A percentile compares a stretch with the other conserved stretches of the same genome.
phyloP scores from a whole-genome alignment of 1,140 invertebrate species.

The Megathymus violae region DNA sequence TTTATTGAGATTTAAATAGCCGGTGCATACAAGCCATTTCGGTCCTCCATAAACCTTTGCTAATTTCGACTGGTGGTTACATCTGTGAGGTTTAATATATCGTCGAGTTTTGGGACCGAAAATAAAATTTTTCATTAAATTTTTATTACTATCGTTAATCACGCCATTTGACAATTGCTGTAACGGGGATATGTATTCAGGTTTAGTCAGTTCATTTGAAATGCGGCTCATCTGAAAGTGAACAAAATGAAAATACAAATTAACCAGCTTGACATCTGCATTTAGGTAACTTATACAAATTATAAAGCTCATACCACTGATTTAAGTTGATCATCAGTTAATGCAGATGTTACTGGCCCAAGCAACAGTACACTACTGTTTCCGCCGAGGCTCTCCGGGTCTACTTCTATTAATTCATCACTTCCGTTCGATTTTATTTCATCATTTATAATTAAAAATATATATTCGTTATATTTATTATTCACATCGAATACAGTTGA shows the following conservation, averaged over 20 bases:
- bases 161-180: conserved; percentile 62
- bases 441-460: conserved; percentile 74
- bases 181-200: conserved; percentile 66
- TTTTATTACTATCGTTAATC: conserved; percentile 51
- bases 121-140: conserved; percentile 60
- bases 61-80: conserved; percentile 70
- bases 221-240: conserved; percentile 68
- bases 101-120: conserved; percentile 63
- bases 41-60: conserved; percentile 68
- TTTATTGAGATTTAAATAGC: conserved; percentile 72
- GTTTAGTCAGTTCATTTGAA: conserved; percentile 66
- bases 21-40: conserved; percentile 75
- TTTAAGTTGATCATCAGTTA: conserved; percentile 64
- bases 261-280: no score
- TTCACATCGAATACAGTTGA: background rate
- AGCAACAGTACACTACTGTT: conserved; percentile 72
- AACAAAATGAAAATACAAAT: conserved; percentile 12
- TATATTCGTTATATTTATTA: conserved; percentile 52
- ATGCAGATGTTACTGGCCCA: conserved; percentile 62
- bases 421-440: conserved; percentile 64
- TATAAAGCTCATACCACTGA: conserved; percentile 60
- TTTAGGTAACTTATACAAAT: no score
- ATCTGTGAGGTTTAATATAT: conserved; percentile 76
- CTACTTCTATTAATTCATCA: conserved; percentile 64
- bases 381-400: conserved; percentile 67